Evolutionary conservation across 2,888 invertebrate species (phyloP).

Genomic region (Exephanes ischioxanthus): DNA sequence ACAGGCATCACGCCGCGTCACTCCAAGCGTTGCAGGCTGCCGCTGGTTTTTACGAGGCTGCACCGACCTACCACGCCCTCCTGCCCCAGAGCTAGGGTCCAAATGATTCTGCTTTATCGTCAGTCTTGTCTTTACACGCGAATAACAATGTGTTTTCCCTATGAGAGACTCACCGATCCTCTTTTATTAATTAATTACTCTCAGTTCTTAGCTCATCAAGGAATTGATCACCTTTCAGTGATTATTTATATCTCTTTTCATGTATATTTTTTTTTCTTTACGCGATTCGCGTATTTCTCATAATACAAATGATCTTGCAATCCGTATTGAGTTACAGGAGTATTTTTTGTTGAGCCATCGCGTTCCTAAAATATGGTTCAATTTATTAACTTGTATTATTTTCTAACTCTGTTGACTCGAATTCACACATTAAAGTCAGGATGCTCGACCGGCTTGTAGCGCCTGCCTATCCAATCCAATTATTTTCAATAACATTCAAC

Average conservation of each 20-base stretch:
- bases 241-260: not conserved
- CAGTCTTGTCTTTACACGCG: constrained; percentile 51
- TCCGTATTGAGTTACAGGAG: not conserved
- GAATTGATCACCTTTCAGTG: constrained; percentile 26
- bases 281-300: not conserved
- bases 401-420: constrained; percentile 47
- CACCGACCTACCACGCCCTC: constrained; percentile 81
- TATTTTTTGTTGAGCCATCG: not conserved
- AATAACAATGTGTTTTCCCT: constrained; percentile 50
- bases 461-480: not conserved
- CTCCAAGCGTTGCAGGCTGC: constrained; percentile 80
- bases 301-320: not conserved
- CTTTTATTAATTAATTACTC: constrained; percentile 17
- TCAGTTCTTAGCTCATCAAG: constrained; percentile 58
- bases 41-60: constrained; percentile 80
- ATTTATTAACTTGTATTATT: constrained; percentile 42
- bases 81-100: constrained; percentile 80
- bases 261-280: not conserved
- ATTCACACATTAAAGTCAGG: constrained; percentile 41
- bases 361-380: not conserved
- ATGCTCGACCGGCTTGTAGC: constrained; percentile 32
- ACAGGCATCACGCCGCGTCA: constrained; percentile 80
- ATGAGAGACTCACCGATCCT: constrained; percentile 30
- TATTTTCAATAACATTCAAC: not conserved
- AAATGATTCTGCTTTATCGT: constrained; percentile 39